A percentile compares a stretch with the other conserved stretches of the same genome.
Evolutionary conservation across 2,888 invertebrate genomes (phyloP).

Genomic region (Ephialtes manifestator): DNA sequence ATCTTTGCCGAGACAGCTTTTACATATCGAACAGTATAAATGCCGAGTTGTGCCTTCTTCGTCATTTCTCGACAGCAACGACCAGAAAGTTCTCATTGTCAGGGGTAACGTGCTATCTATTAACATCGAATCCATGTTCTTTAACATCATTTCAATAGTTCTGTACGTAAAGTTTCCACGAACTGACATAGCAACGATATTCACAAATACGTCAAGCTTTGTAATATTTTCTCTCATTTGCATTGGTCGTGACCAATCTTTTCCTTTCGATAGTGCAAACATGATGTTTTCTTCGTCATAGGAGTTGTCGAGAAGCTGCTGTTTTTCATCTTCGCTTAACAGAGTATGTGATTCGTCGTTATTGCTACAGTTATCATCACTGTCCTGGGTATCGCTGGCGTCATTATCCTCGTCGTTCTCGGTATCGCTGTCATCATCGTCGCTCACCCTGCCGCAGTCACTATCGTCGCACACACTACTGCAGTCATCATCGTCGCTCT

Average conservation of each 20-base stretch:
- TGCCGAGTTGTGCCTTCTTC: slow-evolving; percentile 10
- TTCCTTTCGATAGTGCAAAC: not conserved
- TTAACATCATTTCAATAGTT: not conserved
- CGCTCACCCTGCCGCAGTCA: too few relatives aligned
- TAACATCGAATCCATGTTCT: slow-evolving; percentile 1
- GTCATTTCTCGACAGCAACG: too few relatives aligned
- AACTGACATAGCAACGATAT: not conserved
- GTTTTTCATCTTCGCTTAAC: not conserved
- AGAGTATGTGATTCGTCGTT: not conserved
- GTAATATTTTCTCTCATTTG: not conserved
- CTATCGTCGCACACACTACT: too few relatives aligned
- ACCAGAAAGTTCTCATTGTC: slow-evolving; percentile 13
- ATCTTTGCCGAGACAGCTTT: not conserved
- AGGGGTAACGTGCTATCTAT: not conserved
- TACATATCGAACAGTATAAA: slow-evolving; percentile 20
- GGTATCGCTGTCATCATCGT: not conserved
- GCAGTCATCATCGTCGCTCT: too few relatives aligned
- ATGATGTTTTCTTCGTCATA: not conserved
- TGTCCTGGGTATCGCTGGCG: not conserved
- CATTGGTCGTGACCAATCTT: slow-evolving; percentile 8
- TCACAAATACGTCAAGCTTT: slow-evolving; percentile 5
- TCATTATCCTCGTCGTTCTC: not conserved
- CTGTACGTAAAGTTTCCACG: not conserved
- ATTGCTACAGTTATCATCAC: not conserved
- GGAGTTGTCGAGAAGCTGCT: not conserved